These are phyloP conservation scores for Apogon hyalosoma DNA, from an alignment of 2,797 vertebrate genomes.

Conservation along the genomic window DNA sequence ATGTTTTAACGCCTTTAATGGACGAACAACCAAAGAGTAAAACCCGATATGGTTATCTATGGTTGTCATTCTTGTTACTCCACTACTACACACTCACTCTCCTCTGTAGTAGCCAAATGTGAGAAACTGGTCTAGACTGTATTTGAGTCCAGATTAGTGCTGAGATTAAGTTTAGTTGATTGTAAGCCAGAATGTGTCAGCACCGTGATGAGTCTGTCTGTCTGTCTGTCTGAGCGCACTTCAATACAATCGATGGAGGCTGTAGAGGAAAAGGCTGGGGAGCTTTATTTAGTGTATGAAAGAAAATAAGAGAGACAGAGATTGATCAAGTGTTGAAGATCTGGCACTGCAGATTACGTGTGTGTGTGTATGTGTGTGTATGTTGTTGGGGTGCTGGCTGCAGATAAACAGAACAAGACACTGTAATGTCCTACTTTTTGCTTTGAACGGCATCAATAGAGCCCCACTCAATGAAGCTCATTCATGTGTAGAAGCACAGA, in stretches of 20 bases:
- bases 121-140: slow-evolving; percentile 2
- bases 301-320: not conserved
- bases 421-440: slow-evolving; percentile 69
- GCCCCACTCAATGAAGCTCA: slow-evolving; percentile 53
- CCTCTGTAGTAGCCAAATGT: not conserved
- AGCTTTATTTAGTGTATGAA: slow-evolving; percentile 1
- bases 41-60: not conserved
- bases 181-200: slow-evolving; percentile 45
- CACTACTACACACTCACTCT: not conserved
- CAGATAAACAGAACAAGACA: slow-evolving; percentile 33
- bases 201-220: slow-evolving; percentile 9
- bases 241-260: slow-evolving; percentile 30
- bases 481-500: slow-evolving; percentile 60
- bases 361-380: slow-evolving; percentile 3
- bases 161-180: slow-evolving; percentile 46
- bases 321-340: slow-evolving; percentile 17
- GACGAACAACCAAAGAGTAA: no score
- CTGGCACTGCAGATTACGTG: slow-evolving; percentile 31
- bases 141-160: slow-evolving; percentile 24
- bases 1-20: no score
- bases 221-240: slow-evolving; percentile 24
- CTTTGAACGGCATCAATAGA: slow-evolving; percentile 46
- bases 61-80: no score
- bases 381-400: slow-evolving; percentile 46
- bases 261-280: slow-evolving; percentile 10